Evolutionary conservation across 1,140 invertebrate genomes (phyloP), one percentile per base, ranked within the genome.

Genomic region (Amphibalanus amphitrite): DNA sequence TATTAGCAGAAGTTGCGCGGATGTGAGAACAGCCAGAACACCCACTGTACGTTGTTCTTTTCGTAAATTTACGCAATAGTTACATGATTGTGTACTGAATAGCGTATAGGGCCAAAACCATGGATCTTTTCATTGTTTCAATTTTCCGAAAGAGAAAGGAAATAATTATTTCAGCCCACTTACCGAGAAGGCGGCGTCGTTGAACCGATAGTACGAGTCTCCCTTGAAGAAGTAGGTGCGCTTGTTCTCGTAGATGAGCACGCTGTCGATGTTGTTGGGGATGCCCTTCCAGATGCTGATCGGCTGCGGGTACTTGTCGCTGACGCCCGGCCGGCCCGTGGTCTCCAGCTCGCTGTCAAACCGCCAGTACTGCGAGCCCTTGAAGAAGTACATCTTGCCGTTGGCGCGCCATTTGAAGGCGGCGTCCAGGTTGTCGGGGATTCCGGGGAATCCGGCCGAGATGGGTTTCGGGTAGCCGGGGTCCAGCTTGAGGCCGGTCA

Each of bases 181-280:
- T n/a, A n/a, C n/a, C n/a, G n/a, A n/a, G n/a, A n/a, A n/a, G n/a
- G n/a, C n/a, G n/a, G n/a, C n/a, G n/a, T n/a, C n/a, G n/a, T n/a
- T n/a, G n/a, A n/a, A n/a, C n/a, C n/a, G n/a, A n/a, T n/a, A n/a
- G n/a, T n/a, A n/a, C n/a, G n/a, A n/a, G n/a, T n/a, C n/a, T n/a
- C n/a, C n/a, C 79, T 94, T 95, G 84, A 96, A 97, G 85, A 98
- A 97, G 80, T 97, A 98, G 0, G 94, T 97, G 79, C 91, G 91
- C n/a, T 91, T 91, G 78, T 96, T 94, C 13, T 87, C 89, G 81
- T 95, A 95, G 75, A 90, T 87, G n/a, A 97, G 84, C 0, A 92
- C 93, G 17, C 91, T 91, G 77, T 95, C 90, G 33, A 97, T 80
- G 77, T 88, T 88, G 75, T 90, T 85, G 0, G 94, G 94, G 64